Evolutionary conservation across 2,797 vertebrate genomes (phyloP).

Genomic region (Aotus griseimembra): DNA sequence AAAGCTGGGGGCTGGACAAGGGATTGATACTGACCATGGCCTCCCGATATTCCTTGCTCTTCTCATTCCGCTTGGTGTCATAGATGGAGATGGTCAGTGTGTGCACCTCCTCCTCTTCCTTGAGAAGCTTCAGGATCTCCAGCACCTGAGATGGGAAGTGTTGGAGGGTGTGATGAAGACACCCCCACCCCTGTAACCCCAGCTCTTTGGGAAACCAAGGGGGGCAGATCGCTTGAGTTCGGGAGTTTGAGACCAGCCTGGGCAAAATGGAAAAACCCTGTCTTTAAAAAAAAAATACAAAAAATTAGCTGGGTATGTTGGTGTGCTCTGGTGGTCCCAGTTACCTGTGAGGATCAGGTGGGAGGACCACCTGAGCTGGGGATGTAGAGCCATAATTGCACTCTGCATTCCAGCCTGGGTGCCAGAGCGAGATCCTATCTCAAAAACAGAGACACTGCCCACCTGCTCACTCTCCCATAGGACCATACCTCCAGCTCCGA

Average conservation of each 20-base stretch:
- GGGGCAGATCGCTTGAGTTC: background rate
- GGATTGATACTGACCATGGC: conserved; percentile 80
- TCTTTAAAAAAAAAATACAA: background rate
- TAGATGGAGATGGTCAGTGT: conserved; percentile 85
- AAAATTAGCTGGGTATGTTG: background rate
- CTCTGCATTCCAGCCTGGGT: background rate
- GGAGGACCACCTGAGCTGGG: background rate
- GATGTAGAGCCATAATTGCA: background rate
- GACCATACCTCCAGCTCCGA: conserved; percentile 88
- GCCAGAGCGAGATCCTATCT: background rate
- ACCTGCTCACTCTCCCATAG: background rate
- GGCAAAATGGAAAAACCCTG: background rate
- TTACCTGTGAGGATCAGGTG: background rate
- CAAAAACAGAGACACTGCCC: background rate
- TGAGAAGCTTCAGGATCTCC: conserved; percentile 84
- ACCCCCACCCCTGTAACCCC: background rate
- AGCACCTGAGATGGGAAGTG: conserved; percentile 81
- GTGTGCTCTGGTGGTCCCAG: background rate
- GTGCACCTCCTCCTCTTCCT: conserved; percentile 84
- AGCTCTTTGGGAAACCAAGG: background rate
- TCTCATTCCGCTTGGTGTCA: conserved; percentile 84
- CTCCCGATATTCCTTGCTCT: conserved; percentile 80
- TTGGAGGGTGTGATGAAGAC: background rate
- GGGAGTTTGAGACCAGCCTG: background rate
- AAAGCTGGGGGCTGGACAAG: background rate